phyloP scores from a whole-genome alignment of 2,113 vertebrate species.

The Tetrao urogallus region DNA sequence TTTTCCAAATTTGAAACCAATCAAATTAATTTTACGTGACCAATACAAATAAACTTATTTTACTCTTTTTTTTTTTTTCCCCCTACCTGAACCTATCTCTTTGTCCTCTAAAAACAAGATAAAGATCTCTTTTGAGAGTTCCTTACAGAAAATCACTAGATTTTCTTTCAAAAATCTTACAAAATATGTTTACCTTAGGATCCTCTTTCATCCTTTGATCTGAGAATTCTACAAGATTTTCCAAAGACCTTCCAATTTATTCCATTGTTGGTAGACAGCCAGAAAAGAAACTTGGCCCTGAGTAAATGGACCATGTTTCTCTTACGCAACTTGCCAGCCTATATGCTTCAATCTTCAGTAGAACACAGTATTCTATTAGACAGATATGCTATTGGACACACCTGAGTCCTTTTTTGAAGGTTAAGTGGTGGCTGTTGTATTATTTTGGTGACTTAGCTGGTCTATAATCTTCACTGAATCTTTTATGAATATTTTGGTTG shows the following conservation, averaged over 20 bases:
- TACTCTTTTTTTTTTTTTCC: not conserved
- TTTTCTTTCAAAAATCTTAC: not conserved
- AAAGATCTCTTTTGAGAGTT: not conserved
- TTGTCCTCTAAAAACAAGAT: not conserved
- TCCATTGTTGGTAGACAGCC: not conserved
- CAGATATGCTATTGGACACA: fast-evolving
- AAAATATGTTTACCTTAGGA: not conserved
- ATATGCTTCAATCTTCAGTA: not conserved
- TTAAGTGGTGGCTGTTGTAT: not conserved
- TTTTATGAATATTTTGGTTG: not conserved
- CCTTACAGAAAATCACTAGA: not conserved
- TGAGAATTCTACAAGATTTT: not conserved
- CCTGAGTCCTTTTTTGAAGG: not conserved
- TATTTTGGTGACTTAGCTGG: not conserved
- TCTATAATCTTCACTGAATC: not conserved
- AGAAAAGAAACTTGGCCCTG: not conserved
- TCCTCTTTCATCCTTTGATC: not conserved
- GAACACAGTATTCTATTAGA: not conserved
- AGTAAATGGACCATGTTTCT: not conserved
- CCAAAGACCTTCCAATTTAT: not conserved
- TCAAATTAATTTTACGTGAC: too few species aligned
- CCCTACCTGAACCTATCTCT: not conserved
- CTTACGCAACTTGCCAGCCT: not conserved
- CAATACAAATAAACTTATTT: not conserved
- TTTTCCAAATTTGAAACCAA: not conserved